Base-by-base conservation (phyloP, 2,888 invertebrate genomes). In the Rhabditophanes sp. region DNA sequence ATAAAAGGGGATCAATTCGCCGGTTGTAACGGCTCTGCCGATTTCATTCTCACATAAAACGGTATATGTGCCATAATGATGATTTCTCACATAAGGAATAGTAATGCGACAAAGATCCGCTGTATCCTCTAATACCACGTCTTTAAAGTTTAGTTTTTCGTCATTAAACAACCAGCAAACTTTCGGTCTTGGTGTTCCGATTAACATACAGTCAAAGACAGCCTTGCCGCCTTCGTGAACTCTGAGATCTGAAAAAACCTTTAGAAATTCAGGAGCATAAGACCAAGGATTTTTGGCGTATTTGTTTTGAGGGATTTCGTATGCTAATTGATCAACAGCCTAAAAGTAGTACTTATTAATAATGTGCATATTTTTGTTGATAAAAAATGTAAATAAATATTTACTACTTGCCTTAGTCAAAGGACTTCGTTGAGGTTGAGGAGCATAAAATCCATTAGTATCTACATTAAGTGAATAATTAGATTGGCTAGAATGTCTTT, bases 121-220 rank as follows among this genome's bases (percentile, higher is more conserved):
- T 12, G 62, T 62, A 30, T 62, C 62, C 32, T 48, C 47, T 23
- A 53, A 26, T 6, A 37, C 11, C 15, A 62, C 46, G 35, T 62
- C 62, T 6, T 46, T 49, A 44, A 64, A 59, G 11, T 39, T 36
- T 36, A 62, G 29, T 41, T 59, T 58, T 24, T 57, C 53, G 30
- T 59, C 58, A 41, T 62, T 62, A 50, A 62, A 62, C 22, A 64
- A 45, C 62, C 62, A 64, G 39, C 50, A 53, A 12, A 62, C 59
- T 57, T 59, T 50, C 6, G 62, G 62, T 21, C 62, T 39, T 8
- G 62, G 62, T 25, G 54, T 53, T 29, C 62, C 62, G 8, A 62
- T 42, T 5, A 62, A 49, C 21, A 57, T 51, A 36, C 62, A 63
- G 32, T 62, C 62, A 37, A 62, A 64, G n/a, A 61, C 51, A 14